Conservation (phyloP, 2,113 vertebrate genomes). For the Blennius ocellaris region DNA sequence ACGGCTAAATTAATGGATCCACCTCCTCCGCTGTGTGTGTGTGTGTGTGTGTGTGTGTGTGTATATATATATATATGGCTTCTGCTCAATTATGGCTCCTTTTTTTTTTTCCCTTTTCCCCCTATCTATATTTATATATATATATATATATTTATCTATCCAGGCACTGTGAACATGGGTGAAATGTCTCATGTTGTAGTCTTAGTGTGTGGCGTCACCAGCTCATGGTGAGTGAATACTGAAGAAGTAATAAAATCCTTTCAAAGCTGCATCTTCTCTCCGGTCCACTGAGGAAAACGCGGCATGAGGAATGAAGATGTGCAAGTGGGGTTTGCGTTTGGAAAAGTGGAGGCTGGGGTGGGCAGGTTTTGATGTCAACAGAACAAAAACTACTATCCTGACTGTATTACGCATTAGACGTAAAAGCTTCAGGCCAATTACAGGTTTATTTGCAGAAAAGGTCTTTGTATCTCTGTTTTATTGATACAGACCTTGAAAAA, state of each 20-base stretch:
- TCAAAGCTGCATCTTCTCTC: slow-evolving; percentile 36
- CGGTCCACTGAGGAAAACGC: slow-evolving; percentile 15
- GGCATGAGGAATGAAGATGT: slow-evolving; percentile 12
- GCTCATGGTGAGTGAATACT: slow-evolving; percentile 45
- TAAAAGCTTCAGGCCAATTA: no score
- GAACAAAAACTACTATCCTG: no score
- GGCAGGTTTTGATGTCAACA: no score
- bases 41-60: background rate
- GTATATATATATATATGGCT: slow-evolving; percentile 71
- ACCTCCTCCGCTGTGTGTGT: slow-evolving; percentile 27
- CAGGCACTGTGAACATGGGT: slow-evolving; percentile 53
- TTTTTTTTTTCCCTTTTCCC: slow-evolving; percentile 67
- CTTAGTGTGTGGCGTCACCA: slow-evolving; percentile 47
- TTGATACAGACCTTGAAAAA: no score
- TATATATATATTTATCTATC: background rate
- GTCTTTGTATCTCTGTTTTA: no score
- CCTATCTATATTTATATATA: slow-evolving; percentile 14
- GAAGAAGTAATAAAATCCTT: slow-evolving; percentile 21
- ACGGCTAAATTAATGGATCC: slow-evolving; percentile 21
- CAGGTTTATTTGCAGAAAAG: no score
- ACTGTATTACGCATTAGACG: no score
- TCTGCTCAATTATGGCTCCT: slow-evolving; percentile 74
- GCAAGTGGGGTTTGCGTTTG: slow-evolving; percentile 16
- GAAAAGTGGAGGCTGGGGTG: no score
- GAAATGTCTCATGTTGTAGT: slow-evolving; percentile 30